Evolutionary conservation across 2,113 vertebrate genomes (phyloP), one percentile per base, ranked within the genome.

Genomic region (Actenoides lindsayi): DNA sequence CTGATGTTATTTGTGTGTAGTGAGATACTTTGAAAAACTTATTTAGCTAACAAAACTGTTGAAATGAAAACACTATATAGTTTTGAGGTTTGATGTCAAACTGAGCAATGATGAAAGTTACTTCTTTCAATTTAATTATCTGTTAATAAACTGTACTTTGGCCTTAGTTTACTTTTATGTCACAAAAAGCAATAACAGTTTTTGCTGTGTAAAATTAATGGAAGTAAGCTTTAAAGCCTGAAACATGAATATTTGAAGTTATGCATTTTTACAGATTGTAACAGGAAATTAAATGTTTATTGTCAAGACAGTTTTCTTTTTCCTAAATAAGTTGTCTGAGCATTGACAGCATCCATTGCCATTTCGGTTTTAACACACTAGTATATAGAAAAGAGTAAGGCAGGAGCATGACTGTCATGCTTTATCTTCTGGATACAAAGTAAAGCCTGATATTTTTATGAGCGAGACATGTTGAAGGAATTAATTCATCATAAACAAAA

Each of bases 401-500:
- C 57, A 63, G 33, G 53, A 91, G 13, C 42, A 6, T 57, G 42
- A 37, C 41, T 82, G 25, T 31, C 15, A 5, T 27, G 35, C 48
- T 79, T 87, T 77, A 59, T 93, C 27, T 77, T 79, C 37, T 67
- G 60, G 27, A 54, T 59, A 33, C 54, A 85, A 77, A 91, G 16
- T 83, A 41, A 83, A 63, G 67, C 37, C 63, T 88, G 57, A 5
- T 87, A 35, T 27, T 94, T 64, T 76, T 69, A 27, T 41, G 53
- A 79, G 33, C 11, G 5, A 65, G 57, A 68, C 3, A 1, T 51
- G 12, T 42, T 92, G 75, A 92, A 90, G 56, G 37, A 94, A 90
- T 95, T 95, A 94, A 90, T 90, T 92, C 9, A 77, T 95, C 69
- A 53, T 57, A 93, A 95, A 67, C 78, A 95, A 90, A 95, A 80